Evolutionary conservation across 1,140 invertebrate species (phyloP).

Genomic region (Papilio polyxenes): DNA sequence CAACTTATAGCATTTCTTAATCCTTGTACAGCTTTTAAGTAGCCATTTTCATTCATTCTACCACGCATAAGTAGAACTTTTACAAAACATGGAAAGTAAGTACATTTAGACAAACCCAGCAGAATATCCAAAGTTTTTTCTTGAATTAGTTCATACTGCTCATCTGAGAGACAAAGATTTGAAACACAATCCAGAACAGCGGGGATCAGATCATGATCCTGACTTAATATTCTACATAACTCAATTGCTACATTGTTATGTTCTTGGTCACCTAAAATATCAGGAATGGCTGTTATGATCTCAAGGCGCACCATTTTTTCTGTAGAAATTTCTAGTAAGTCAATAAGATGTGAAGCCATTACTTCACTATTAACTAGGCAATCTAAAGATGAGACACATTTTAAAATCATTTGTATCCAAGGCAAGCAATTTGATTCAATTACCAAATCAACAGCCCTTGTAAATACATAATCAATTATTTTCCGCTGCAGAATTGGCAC

Average conservation of each 20-base stretch:
- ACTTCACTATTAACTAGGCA: constrained; percentile 61
- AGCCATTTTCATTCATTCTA: constrained; percentile 54
- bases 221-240: constrained; percentile 70
- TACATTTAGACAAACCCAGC: constrained; percentile 60
- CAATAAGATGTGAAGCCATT: constrained; percentile 67
- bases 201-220: constrained; percentile 72
- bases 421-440: constrained; percentile 61
- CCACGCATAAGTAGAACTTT: constrained; percentile 72
- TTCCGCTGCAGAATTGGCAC: constrained; percentile 70
- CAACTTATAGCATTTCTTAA: constrained; percentile 71
- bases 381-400: constrained; percentile 70
- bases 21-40: constrained; percentile 63
- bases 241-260: constrained; percentile 72
- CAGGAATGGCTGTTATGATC: constrained; percentile 77
- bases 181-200: constrained; percentile 76
- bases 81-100: constrained; percentile 73
- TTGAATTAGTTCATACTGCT: constrained; percentile 68
- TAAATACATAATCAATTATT: constrained; percentile 69
- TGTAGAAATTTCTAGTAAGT: constrained; percentile 69
- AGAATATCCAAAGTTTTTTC: constrained; percentile 72
- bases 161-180: constrained; percentile 70
- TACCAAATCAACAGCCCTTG: constrained; percentile 69
- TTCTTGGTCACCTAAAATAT: constrained; percentile 73
- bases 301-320: constrained; percentile 70
- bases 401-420: constrained; percentile 73